Evolutionary conservation across 2,113 vertebrate species (phyloP).

Genomic region (Amphiprion percula): DNA sequence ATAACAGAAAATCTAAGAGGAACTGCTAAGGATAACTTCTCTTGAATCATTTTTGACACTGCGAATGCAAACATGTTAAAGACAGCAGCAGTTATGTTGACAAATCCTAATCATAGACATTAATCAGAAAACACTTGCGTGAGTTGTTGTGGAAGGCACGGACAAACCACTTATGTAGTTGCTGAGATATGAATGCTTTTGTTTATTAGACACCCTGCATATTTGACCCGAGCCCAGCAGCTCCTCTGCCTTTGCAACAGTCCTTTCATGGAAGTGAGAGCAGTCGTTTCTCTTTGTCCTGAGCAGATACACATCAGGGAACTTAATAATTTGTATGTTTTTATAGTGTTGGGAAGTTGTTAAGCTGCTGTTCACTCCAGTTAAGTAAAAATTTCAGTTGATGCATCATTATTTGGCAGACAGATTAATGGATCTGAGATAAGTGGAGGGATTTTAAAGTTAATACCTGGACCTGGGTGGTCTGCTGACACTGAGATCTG

Average conservation of each 20-base stretch:
- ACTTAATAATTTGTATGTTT: background rate
- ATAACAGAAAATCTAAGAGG: too few species aligned
- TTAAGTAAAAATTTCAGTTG: background rate
- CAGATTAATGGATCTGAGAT: background rate
- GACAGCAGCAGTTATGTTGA: too few species aligned
- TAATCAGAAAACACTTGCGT: background rate
- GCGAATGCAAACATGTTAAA: too few species aligned
- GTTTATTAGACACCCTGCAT: constrained; percentile 32
- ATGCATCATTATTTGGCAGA: background rate
- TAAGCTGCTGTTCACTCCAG: background rate
- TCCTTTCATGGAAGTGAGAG: constrained; percentile 50
- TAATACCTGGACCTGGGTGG: background rate
- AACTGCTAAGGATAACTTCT: too few species aligned
- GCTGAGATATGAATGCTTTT: background rate
- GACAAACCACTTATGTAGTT: background rate
- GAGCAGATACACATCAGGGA: background rate
- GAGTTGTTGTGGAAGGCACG: background rate
- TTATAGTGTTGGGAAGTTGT: background rate
- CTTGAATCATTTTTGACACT: too few species aligned
- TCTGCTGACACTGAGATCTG: background rate
- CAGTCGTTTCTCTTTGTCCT: background rate
- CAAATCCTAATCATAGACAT: too few species aligned
- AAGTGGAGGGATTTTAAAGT: background rate
- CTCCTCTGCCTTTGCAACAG: background rate
- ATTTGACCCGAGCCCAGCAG: constrained; percentile 22